Evolutionary conservation across 2,888 invertebrate genomes (phyloP).

Genomic region (Sepioteuthis lessoniana): DNA sequence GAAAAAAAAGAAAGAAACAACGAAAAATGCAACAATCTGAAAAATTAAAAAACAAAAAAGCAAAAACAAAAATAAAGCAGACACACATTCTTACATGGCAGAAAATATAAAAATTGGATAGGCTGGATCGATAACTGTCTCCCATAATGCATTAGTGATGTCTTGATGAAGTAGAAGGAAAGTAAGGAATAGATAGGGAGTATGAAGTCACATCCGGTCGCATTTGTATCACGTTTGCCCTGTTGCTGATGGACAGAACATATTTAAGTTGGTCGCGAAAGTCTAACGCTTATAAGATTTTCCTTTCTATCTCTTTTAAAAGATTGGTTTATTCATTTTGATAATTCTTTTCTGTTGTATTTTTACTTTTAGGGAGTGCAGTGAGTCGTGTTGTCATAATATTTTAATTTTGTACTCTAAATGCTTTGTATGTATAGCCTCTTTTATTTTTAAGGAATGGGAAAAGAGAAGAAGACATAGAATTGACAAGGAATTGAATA

Average conservation of each 20-base stretch:
- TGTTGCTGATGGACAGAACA: constrained; percentile 17
- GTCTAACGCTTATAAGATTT: not conserved
- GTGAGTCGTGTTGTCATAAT: not conserved
- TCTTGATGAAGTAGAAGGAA: not conserved
- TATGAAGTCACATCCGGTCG: not conserved
- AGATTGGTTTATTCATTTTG: not conserved
- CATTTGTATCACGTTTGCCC: not conserved
- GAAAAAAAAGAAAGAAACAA: not conserved
- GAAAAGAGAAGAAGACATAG: not conserved
- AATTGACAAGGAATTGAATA: not conserved
- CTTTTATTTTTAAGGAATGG: not conserved
- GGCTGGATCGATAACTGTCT: not conserved
- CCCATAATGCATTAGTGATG: not conserved
- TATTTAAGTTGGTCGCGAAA: not conserved
- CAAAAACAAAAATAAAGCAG: not conserved
- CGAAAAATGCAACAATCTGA: too few relatives aligned
- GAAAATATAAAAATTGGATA: not conserved
- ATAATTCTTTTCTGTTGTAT: not conserved
- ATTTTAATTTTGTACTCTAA: not conserved
- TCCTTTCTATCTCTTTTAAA: not conserved
- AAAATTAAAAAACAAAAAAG: not conserved
- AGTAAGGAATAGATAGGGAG: not conserved
- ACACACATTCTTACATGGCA: not conserved
- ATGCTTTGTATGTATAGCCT: not conserved
- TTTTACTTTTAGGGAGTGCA: not conserved